Base-by-base conservation (phyloP, 1,140 invertebrate genomes). In the Bombus terrestris region DNA sequence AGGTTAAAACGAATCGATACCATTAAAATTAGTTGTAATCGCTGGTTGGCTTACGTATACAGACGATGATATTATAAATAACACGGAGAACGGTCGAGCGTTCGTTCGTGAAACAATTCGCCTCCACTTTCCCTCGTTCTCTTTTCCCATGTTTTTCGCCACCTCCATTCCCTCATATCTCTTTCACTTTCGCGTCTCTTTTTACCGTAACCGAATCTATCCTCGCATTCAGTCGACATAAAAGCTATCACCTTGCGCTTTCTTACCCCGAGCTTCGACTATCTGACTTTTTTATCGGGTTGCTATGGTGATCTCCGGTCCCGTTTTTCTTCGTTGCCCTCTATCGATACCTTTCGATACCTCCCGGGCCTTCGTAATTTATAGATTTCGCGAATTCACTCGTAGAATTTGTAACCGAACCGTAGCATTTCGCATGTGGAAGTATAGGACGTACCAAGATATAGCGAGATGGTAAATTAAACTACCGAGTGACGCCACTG, bases 181-280 rank as follows among this genome's bases (percentile, higher is more conserved):
- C 6, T 75, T 75, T 82, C 81, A 62, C 37, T 74, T 82, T 75
- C 59, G 41, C 68, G 47, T 81, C 79, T 47, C 43, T 68, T 83
- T 83, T 83, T 68, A 83, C 43, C 41, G 72, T 76, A 83, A 83
- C 59, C 73, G 57, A 76, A 83, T 43, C 39, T 66, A 53, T 76
- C 59, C 59, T 72, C 25, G 78, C 59, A 66, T 39, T 57, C 53
- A 73, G 71, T 85, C 83, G 82, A 78, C 59, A 79, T 57, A 79
- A 84, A 87, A 87, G 78, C 83, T 79, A 81, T 81, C 73, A 59
- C 37, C 37, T 72, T 43, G 66, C 73, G 79, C 57, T 79, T 68
- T 88, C 71, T 81, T 81, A 71, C 25, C 9, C 15, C n/a, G 1
- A 10, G 15, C 41, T 35, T 59, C 64, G 37, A 22, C n/a, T 72